phyloP scores from a whole-genome alignment of 2,888 invertebrate species.

The Cerastis leucographa region DNA sequence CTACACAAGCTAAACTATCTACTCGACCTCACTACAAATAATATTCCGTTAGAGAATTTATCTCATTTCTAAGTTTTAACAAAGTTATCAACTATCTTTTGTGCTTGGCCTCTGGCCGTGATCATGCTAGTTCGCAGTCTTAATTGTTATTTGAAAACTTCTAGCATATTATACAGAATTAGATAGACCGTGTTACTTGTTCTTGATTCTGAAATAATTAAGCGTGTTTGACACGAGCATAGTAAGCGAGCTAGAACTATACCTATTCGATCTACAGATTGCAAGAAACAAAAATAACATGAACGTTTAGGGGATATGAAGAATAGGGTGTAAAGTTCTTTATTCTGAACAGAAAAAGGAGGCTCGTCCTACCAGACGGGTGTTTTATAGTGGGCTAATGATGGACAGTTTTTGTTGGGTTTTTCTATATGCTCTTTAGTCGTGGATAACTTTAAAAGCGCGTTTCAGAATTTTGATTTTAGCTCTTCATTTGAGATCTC shows the following conservation, averaged over 20 bases:
- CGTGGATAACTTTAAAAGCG: no score
- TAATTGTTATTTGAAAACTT: slow-evolving; percentile 62
- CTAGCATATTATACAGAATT: slow-evolving; percentile 17
- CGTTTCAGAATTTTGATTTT: no score
- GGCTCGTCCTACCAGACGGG: not conserved
- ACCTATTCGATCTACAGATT: not conserved
- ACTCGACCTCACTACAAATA: slow-evolving; percentile 15
- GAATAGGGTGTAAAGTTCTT: not conserved
- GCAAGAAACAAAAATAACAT: not conserved
- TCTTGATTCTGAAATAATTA: not conserved
- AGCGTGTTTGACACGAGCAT: not conserved
- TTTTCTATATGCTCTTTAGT: no score
- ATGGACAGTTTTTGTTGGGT: no score
- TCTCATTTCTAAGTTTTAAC: slow-evolving; percentile 55
- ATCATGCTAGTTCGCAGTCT: slow-evolving; percentile 46
- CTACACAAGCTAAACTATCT: not conserved
- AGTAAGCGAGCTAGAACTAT: not conserved
- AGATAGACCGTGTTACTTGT: slow-evolving; percentile 8
- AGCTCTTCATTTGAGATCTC: no score
- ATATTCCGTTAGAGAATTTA: slow-evolving; percentile 25
- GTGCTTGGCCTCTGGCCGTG: slow-evolving; percentile 25
- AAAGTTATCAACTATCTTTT: slow-evolving; percentile 53
- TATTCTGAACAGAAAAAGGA: not conserved
- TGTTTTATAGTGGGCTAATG: not conserved
- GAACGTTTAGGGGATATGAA: not conserved